Evolutionary conservation across 1,140 invertebrate genomes (phyloP).

Genomic region (Habropoda laboriosa): DNA sequence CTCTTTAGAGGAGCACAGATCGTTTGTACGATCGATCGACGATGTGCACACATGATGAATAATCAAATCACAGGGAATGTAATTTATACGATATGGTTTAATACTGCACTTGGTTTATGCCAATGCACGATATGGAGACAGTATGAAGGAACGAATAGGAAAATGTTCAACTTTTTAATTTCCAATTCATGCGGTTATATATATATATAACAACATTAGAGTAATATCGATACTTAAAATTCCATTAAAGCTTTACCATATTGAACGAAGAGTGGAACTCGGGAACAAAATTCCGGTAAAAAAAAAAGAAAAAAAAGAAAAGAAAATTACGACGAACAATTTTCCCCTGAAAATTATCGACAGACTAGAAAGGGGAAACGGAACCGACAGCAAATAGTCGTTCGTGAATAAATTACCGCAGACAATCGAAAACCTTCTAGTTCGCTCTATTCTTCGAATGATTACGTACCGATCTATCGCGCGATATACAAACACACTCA

Average conservation of each 20-base stretch:
- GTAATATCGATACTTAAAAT: conserved; percentile 26
- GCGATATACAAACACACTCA: conserved; percentile 39
- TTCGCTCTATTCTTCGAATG: conserved; percentile 9
- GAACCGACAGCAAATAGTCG: conserved; percentile 9
- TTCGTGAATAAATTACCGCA: conserved; percentile 6
- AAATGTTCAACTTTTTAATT: not conserved
- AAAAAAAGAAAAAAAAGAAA: too few relatives aligned
- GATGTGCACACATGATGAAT: conserved; percentile 12
- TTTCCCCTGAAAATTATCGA: conserved; percentile 7
- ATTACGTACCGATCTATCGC: conserved; percentile 32
- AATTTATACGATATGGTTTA: conserved; percentile 46
- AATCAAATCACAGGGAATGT: conserved; percentile 15
- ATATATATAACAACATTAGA: conserved; percentile 39
- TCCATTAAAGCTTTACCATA: conserved; percentile 20
- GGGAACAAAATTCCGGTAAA: not conserved
- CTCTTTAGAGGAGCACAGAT: not conserved
- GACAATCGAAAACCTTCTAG: conserved; percentile 9
- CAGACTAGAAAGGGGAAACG: conserved; percentile 26
- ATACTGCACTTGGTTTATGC: conserved; percentile 26
- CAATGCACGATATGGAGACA: conserved; percentile 16
- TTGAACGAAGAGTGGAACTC: not conserved
- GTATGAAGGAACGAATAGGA: conserved; percentile 7
- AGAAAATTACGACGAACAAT: conserved; percentile 2
- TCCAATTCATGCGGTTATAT: conserved; percentile 27
- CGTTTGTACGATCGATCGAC: not conserved